Percentiles rank a stretch among this genome's conserved stretches.
Evolutionary conservation across 53 echinoderm and acorn worm species (phyloP).

Genomic region (Astropecten irregularis): DNA sequence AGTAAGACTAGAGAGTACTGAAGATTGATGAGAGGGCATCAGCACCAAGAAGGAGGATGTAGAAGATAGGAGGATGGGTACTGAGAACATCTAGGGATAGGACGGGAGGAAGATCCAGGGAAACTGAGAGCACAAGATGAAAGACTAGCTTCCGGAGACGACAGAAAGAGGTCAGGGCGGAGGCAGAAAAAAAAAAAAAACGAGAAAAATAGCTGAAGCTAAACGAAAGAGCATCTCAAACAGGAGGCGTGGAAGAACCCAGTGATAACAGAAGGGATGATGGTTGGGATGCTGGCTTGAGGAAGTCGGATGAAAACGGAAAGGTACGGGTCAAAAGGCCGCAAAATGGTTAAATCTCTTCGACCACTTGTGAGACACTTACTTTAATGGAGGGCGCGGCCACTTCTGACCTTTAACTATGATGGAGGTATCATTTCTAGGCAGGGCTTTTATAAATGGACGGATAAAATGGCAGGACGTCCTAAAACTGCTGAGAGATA

Average conservation of each 20-base stretch:
- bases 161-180: not conserved
- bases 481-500: too few species aligned
- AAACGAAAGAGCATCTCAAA: not conserved
- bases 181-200: not conserved
- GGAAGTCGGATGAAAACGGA: too few species aligned
- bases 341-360: not conserved
- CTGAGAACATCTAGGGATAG: not conserved
- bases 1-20: not conserved
- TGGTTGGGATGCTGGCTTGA: too few species aligned
- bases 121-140: conserved; percentile 12
- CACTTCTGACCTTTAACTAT: conserved; percentile 15
- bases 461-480: too few species aligned
- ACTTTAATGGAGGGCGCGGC: conserved; percentile 22
- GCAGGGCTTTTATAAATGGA: too few species aligned
- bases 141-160: conserved; percentile 45
- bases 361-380: not conserved
- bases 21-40: conserved; percentile 22
- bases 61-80: not conserved
- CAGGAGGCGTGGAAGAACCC: conserved; percentile 2
- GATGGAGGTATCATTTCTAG: too few species aligned
- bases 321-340: not conserved
- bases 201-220: too few species aligned
- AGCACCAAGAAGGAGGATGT: not conserved
- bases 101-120: too few species aligned
- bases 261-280: conserved; percentile 45